These are phyloP conservation scores for Fregata magnificens DNA, from an alignment of 2,113 vertebrate genomes.

Conservation along the genomic window DNA sequence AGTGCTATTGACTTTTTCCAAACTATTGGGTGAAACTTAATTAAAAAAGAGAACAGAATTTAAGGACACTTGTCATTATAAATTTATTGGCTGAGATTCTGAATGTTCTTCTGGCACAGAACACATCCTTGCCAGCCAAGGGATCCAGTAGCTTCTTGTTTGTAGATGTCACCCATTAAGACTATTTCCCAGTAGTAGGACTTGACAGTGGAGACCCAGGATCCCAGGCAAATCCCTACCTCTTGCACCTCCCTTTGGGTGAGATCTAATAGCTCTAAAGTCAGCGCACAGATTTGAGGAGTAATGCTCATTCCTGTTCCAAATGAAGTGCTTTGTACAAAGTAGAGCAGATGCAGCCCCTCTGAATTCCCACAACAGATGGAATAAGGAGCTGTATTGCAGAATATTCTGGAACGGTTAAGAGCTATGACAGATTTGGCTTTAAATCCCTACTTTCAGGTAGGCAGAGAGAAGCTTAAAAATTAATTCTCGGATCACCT, in stretches of 20 bases:
- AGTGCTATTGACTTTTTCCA: background rate
- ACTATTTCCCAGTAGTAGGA: background rate
- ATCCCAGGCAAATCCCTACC: background rate
- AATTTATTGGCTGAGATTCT: background rate
- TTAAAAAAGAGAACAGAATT: background rate
- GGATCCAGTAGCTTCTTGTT: background rate
- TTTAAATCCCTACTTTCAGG: background rate
- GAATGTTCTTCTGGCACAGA: background rate
- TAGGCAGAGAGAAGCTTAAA: background rate
- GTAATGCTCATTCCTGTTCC: background rate
- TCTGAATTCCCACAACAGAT: slow-evolving; percentile 10
- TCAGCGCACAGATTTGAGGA: background rate
- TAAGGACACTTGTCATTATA: background rate
- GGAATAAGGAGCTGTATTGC: background rate
- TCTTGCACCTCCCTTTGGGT: background rate
- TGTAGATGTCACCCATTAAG: background rate
- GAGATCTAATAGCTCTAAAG: background rate
- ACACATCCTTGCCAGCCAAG: background rate
- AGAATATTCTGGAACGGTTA: background rate
- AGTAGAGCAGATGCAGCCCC: background rate
- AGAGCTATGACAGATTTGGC: background rate
- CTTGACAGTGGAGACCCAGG: background rate
- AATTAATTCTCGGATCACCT: background rate
- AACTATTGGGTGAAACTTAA: background rate
- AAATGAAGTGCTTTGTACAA: background rate